Evolutionary conservation across 2,797 vertebrate genomes (phyloP).

Genomic region (Balearica regulorum): DNA sequence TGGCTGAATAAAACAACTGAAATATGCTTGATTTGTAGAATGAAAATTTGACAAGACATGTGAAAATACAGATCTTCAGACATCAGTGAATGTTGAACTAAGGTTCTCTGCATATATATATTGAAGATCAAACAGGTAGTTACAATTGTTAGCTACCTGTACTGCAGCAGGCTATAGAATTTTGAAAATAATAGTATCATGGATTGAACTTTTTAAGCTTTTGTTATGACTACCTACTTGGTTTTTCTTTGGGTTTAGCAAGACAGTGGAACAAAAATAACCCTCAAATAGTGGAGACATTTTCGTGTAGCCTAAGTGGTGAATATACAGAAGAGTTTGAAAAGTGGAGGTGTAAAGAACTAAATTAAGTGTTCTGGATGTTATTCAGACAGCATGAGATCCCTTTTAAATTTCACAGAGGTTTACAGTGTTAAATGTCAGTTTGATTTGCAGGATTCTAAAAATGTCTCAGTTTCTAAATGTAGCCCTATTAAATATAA

Average conservation of each 20-base stretch:
- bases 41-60: background rate
- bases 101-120: background rate
- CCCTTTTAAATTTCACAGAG: background rate
- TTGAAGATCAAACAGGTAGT: background rate
- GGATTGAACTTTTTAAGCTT: background rate
- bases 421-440: background rate
- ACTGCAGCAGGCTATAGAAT: background rate
- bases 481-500: background rate
- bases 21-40: background rate
- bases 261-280: background rate
- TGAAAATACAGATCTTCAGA: background rate
- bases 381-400: background rate
- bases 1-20: background rate
- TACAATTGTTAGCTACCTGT: background rate
- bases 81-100: background rate
- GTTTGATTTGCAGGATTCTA: background rate
- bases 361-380: background rate
- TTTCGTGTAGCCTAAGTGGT: background rate
- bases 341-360: background rate
- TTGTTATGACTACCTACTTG: background rate
- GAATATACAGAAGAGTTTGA: background rate
- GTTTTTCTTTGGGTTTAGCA: background rate
- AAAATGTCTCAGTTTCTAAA: background rate
- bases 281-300: background rate
- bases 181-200: background rate